Base-by-base conservation (phyloP, 2,113 vertebrate species). In the Zosterops pallidus region DNA sequence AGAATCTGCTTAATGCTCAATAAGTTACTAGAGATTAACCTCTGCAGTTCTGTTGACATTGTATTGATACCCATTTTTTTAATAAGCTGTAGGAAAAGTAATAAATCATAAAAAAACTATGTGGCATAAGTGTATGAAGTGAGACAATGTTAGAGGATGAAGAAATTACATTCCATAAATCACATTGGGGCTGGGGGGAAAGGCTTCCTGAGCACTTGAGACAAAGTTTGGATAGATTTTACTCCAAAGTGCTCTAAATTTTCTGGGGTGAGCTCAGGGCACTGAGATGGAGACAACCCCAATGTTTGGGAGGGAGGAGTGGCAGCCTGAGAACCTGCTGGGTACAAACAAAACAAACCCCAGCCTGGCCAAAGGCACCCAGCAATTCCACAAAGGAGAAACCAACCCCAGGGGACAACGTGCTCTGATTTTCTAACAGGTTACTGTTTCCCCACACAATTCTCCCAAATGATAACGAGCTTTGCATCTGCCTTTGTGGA, bases 41-140 rank as follows among this genome's bases (percentile, higher is more conserved):
- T 90, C 47, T 76, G 42, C 14, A 50, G 49, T 29, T 62, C 67
- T 62, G 64, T 93, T 88, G 33, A 12, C 33, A 7, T 50, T 86
- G 14, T 37, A 33, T 46, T 4, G 13, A 29, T 52, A 49, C 53
- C 16, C 29, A 4, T 47, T 77, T 64, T 69, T 72, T 49, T 37
- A 68, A 39, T 57, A 69, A 92, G 42, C 39, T 92, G 50, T 23
- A 46, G 46, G 37, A 63, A 82, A 94, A 82, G 33, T 55, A 46
- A 94, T 60, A 49, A 93, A 69, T 77, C 86, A 86, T 72, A 55
- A 84, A 64, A 80, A 80, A 95, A 4, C 53, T 31, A 55, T 81
- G 64, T 84, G 83, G 37, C 85, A n/a, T 39, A 71, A 93, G 76
- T 35, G 65, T 79, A 39, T 84, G 49, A 95, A 95, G 86, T 57